Base-by-base conservation (phyloP, 2,797 vertebrate genomes). In the Hippopotamyrus pictus region DNA sequence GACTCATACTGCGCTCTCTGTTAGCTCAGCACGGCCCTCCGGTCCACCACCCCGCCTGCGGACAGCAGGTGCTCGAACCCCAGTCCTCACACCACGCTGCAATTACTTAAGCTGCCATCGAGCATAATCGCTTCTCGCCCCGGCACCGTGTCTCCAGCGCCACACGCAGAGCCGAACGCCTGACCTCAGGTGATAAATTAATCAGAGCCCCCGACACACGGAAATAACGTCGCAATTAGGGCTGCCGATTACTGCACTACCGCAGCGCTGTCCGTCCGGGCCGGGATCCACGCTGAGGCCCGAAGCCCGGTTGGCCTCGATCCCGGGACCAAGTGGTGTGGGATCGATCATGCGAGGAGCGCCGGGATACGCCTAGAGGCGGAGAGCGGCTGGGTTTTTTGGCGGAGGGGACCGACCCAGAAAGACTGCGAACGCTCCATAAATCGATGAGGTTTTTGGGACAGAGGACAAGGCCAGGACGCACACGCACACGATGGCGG, bases 351-450 rank as follows among this genome's bases (percentile, higher is more conserved):
- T 9, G 51, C 76, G 3, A 89, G 89, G 90, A 90, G 90, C 90
- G 88, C 65, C 65, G 17, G 5, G 86, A 84, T 90, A 91, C 92
- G 92, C 92, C 92, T 92, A 90, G 89, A 91, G 5, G 85, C 89
- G 44, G 73, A 89, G 90, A 87, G 22, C 89, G 89, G 88, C 88
- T 53, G 90, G 89, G 89, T 25, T 86, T 86, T 86, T 62, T 82
- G 89, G 85, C 48, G 46, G 6, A 46, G 76, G 14, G 0, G 25
- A 7, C 25, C 19, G 17, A 59, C n/a, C 48, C 29, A 73, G 57
- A 22, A 51, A 22, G 50, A 62, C 4, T 89, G 37, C 89, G 85
- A 82, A 88, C 87, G 65, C 91, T 89, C 88, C 44, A 44, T n/a
- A 11, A 33, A 41, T 19, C 29, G 17, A 76, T 19, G 11, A 33